Evolutionary conservation across 2,888 invertebrate genomes (phyloP).

Genomic region (Dasysyrphus albostriatus): DNA sequence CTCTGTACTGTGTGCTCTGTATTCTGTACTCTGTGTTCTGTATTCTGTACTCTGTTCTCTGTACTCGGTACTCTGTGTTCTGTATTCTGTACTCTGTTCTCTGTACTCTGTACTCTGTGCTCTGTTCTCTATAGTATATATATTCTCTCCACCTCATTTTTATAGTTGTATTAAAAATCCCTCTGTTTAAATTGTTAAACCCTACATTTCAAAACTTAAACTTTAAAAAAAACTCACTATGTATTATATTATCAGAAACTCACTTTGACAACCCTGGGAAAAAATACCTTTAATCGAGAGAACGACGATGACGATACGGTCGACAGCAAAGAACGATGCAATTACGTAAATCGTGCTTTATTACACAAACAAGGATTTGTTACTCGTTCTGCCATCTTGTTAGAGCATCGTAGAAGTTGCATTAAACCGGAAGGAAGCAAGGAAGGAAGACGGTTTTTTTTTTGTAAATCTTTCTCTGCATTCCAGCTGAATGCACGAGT

Average conservation of each 20-base stretch:
- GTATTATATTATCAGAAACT: neutral
- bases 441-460: constrained; percentile 6
- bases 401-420: constrained; percentile 39
- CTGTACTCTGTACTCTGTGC: too few relatives aligned
- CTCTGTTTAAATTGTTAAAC: too few relatives aligned
- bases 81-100: too few relatives aligned
- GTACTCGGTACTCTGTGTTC: too few relatives aligned
- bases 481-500: constrained; percentile 7
- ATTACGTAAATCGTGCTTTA: constrained; percentile 64
- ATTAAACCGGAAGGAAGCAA: neutral
- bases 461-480: constrained; percentile 4
- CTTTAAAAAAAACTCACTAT: neutral
- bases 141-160: too few relatives aligned
- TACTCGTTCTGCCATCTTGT: constrained; percentile 17
- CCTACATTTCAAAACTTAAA: neutral
- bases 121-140: too few relatives aligned
- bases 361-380: constrained; percentile 29
- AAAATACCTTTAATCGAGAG: neutral
- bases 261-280: neutral
- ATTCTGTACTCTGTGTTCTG: too few relatives aligned
- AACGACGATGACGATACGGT: neutral
- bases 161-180: too few relatives aligned
- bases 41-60: too few relatives aligned
- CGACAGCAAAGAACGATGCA: constrained; percentile 27
- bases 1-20: too few relatives aligned